phyloP scores from a whole-genome alignment of 1,140 invertebrate species.

The Augochlora pura region DNA sequence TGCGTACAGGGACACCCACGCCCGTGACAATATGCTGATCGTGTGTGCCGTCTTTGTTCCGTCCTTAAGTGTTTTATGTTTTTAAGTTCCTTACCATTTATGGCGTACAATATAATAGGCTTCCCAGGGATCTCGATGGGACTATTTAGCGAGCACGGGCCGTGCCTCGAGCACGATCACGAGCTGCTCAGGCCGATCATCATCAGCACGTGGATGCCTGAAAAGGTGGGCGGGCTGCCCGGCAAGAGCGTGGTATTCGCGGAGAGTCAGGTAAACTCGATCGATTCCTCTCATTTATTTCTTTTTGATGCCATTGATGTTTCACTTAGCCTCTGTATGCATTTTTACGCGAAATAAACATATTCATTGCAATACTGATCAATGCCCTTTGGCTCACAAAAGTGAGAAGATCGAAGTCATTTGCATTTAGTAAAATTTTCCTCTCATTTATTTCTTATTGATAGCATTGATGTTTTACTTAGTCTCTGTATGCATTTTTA shows the following conservation, averaged over 20 bases:
- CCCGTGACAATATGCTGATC: too few relatives aligned
- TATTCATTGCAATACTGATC: too few relatives aligned
- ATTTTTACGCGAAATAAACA: too few relatives aligned
- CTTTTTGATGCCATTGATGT: too few relatives aligned
- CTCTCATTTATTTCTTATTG: background rate
- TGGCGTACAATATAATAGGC: conserved; percentile 72
- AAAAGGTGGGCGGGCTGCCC: conserved; percentile 90
- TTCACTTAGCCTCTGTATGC: too few relatives aligned
- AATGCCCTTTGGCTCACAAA: too few relatives aligned
- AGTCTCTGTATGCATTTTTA: too few relatives aligned
- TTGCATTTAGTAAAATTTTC: background rate
- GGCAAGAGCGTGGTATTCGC: conserved; percentile 91
- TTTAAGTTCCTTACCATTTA: conserved; percentile 69
- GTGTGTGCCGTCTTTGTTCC: conserved; percentile 69
- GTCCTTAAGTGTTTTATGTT: conserved; percentile 68
- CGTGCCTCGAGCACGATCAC: conserved; percentile 93
- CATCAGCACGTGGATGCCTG: conserved; percentile 91
- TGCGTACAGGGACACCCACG: too few relatives aligned
- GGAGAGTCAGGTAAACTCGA: conserved; percentile 88
- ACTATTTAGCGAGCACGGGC: conserved; percentile 81
- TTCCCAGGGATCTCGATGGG: conserved; percentile 84
- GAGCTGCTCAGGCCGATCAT: conserved; percentile 90
- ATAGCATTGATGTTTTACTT: too few relatives aligned
- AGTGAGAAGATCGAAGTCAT: too few relatives aligned
- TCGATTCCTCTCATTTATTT: background rate